These are phyloP conservation scores for Protomyctophum bolini DNA, from an alignment of 2,113 vertebrate genomes.

Conservation along the genomic window DNA sequence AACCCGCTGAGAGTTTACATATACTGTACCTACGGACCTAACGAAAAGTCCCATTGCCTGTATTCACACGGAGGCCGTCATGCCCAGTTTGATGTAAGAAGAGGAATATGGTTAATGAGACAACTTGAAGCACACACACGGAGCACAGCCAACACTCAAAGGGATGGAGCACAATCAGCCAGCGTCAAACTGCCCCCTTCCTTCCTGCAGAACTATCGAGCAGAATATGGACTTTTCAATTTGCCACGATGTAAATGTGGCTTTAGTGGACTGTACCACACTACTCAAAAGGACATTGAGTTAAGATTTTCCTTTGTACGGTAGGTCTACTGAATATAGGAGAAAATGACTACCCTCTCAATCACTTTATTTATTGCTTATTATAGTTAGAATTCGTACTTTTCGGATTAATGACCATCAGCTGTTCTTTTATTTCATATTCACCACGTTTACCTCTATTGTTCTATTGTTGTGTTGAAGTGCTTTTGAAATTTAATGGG, in stretches of 20 bases:
- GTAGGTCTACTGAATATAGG: background rate
- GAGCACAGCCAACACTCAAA: constrained; percentile 3
- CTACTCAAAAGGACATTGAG: constrained; percentile 5
- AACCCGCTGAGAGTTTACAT: background rate
- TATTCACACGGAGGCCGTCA: no score
- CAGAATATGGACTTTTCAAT: constrained; percentile 23
- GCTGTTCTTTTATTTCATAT: constrained; percentile 36
- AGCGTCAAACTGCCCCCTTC: background rate
- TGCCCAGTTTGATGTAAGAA: no score
- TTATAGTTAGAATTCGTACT: background rate
- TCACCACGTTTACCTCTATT: constrained; percentile 10
- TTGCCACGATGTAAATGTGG: background rate
- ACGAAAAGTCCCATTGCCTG: no score
- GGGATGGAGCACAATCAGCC: background rate
- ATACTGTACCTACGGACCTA: constrained; percentile 16
- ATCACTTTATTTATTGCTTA: no score
- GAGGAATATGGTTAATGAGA: background rate
- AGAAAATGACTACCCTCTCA: background rate
- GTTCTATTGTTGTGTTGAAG: constrained; percentile 33
- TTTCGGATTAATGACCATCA: background rate
- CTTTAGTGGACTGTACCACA: constrained; percentile 9
- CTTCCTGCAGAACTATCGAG: background rate
- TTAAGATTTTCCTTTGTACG: background rate
- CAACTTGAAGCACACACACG: background rate
- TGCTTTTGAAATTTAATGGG: constrained; percentile 22